A percentile compares a stretch with the other conserved stretches of the same genome.
phyloP scores from a whole-genome alignment of 2,888 invertebrate genomes.

The Himalopsyche kuldschensis region DNA sequence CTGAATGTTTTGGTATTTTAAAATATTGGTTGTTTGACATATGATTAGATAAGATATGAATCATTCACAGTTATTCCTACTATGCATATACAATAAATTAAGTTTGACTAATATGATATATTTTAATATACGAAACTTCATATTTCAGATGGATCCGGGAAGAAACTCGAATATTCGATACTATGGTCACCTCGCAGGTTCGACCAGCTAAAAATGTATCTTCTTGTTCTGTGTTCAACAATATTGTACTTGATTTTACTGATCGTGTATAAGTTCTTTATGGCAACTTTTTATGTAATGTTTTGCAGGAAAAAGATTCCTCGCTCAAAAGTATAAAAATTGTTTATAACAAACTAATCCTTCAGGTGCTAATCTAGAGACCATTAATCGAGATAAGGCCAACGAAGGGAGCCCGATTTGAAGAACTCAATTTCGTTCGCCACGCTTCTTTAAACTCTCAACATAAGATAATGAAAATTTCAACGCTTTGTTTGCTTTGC shows the following conservation, averaged over 20 bases:
- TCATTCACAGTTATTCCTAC: not conserved
- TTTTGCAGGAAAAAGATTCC: not conserved
- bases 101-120: not conserved
- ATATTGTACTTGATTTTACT: constrained; percentile 40
- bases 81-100: not conserved
- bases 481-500: not conserved
- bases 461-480: not conserved
- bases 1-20: no score
- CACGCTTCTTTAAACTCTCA: not conserved
- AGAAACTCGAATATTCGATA: constrained; percentile 61
- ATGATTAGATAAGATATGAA: no score
- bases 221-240: constrained; percentile 47
- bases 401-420: not conserved
- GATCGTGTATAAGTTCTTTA: constrained; percentile 20
- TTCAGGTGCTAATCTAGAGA: not conserved
- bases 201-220: constrained; percentile 61
- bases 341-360: not conserved
- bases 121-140: constrained; percentile 31
- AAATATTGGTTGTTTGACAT: no score
- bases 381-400: not conserved
- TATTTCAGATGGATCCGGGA: constrained; percentile 62
- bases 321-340: not conserved
- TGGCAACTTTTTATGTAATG: not conserved
- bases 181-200: constrained; percentile 79
- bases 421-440: not conserved